Percentiles rank a stretch among this genome's conserved stretches.
These are phyloP conservation scores for Radopholus similis DNA, from an alignment of 1,140 invertebrate genomes.

Conservation along the genomic window DNA sequence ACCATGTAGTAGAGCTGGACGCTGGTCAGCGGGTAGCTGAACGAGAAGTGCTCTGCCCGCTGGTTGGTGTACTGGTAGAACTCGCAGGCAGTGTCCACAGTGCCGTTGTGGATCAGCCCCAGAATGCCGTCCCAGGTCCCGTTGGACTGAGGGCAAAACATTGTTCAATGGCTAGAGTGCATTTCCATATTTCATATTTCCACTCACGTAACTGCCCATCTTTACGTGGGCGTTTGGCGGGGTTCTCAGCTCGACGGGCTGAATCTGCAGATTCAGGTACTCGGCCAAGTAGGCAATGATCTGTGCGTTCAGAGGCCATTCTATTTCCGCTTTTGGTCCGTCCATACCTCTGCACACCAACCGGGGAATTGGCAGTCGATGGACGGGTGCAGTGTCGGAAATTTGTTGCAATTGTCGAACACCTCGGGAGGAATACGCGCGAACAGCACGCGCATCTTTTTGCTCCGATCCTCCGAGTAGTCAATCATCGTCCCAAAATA, in stretches of 20 bases:
- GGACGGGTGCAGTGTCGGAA: constrained; percentile 33
- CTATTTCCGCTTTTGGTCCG: background rate
- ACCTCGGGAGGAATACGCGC: constrained; percentile 17
- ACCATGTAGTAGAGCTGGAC: too few relatives aligned
- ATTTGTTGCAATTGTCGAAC: constrained; percentile 38
- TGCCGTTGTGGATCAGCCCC: constrained; percentile 28
- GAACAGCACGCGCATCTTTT: constrained; percentile 4
- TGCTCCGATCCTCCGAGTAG: too few relatives aligned
- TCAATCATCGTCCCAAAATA: too few relatives aligned
- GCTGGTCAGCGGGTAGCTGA: constrained; percentile 36
- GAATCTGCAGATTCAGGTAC: constrained; percentile 31
- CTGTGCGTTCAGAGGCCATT: constrained; percentile 17
- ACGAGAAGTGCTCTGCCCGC: constrained; percentile 33
- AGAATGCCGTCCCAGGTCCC: constrained; percentile 32
- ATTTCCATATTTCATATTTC: background rate
- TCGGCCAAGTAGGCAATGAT: constrained; percentile 32
- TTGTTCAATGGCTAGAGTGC: too few relatives aligned
- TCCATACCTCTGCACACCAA: constrained; percentile 34
- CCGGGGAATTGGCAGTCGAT: constrained; percentile 36
- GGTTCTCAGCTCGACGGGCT: constrained; percentile 25
- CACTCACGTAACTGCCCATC: constrained; percentile 33
- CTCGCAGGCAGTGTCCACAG: constrained; percentile 34
- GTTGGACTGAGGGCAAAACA: constrained; percentile 8
- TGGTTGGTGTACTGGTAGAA: constrained; percentile 32
- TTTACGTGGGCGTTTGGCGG: constrained; percentile 22